A percentile compares a stretch with the other conserved stretches of the same genome.
These are phyloP conservation scores for Campaea margaritaria DNA, from an alignment of 2,888 invertebrate genomes.

Conservation along the genomic window DNA sequence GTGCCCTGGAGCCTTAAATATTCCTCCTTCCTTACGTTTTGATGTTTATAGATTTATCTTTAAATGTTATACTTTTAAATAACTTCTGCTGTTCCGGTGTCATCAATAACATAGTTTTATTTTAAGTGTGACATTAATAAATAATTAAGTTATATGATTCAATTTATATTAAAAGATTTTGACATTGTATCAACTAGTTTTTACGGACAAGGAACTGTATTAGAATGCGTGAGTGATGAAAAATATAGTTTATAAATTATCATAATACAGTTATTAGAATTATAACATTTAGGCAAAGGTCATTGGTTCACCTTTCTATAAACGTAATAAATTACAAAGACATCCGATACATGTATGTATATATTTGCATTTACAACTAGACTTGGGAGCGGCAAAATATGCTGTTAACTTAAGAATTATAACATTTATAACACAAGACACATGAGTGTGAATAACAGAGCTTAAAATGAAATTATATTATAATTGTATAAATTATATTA, in stretches of 20 bases:
- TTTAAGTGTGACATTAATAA: neutral
- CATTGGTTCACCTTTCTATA: slow-evolving; percentile 29
- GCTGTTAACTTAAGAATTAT: slow-evolving; percentile 15
- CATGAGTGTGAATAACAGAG: neutral
- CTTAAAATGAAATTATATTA: neutral
- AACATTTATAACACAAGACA: neutral
- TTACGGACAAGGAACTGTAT: slow-evolving; percentile 12
- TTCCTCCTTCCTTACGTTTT: no score
- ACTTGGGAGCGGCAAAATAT: slow-evolving; percentile 13
- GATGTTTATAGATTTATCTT: no score
- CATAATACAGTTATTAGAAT: slow-evolving; percentile 35
- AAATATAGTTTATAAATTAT: slow-evolving; percentile 15
- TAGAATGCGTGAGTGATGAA: slow-evolving; percentile 19
- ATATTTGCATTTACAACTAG: slow-evolving; percentile 9
- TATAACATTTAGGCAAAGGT: slow-evolving; percentile 40
- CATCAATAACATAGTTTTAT: neutral
- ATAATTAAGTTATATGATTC: slow-evolving; percentile 2
- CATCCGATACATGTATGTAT: neutral
- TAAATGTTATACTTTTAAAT: no score
- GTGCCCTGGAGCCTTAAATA: no score
- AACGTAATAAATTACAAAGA: slow-evolving; percentile 7
- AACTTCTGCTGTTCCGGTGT: no score
- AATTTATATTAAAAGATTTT: slow-evolving; percentile 4
- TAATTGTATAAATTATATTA: no score
- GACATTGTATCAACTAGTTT: slow-evolving; percentile 14